These are phyloP conservation scores for Dryobates pubescens DNA, from an alignment of 2,797 vertebrate species.

Conservation along the genomic window DNA sequence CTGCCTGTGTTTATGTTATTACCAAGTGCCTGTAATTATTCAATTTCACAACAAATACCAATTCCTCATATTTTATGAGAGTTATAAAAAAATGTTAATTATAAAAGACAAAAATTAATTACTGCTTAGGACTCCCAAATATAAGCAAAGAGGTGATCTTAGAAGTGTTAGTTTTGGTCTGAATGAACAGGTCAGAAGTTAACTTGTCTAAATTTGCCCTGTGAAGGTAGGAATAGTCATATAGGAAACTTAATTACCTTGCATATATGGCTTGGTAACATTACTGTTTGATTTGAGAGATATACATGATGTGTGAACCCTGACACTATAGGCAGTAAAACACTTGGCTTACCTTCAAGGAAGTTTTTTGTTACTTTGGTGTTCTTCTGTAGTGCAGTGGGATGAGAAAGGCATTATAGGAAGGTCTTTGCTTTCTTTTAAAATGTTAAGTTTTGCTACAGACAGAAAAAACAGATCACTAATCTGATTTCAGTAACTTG, in stretches of 20 bases:
- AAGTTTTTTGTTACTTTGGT: background rate
- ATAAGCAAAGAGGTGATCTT: background rate
- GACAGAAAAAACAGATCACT: background rate
- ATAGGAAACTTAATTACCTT: background rate
- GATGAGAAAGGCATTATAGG: background rate
- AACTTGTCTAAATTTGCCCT: background rate
- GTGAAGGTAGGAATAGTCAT: background rate
- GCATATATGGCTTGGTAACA: background rate
- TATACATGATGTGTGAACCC: background rate
- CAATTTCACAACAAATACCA: background rate
- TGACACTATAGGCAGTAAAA: background rate
- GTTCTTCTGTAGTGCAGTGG: background rate
- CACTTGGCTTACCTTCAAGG: background rate
- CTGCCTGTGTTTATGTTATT: background rate
- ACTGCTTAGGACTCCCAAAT: background rate
- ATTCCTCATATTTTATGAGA: background rate
- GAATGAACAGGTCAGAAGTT: background rate
- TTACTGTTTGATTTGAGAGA: background rate
- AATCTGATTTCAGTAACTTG: background rate
- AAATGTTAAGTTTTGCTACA: conserved; percentile 30
- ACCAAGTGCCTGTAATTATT: background rate
- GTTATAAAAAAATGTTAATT: background rate
- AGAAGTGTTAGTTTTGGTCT: background rate
- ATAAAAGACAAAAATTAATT: background rate
- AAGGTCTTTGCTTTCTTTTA: conserved; percentile 39